Percentiles rank a stretch among this genome's conserved stretches.
These are phyloP conservation scores for Phaedon cochleariae DNA, from an alignment of 2,888 invertebrate genomes.

Conservation along the genomic window DNA sequence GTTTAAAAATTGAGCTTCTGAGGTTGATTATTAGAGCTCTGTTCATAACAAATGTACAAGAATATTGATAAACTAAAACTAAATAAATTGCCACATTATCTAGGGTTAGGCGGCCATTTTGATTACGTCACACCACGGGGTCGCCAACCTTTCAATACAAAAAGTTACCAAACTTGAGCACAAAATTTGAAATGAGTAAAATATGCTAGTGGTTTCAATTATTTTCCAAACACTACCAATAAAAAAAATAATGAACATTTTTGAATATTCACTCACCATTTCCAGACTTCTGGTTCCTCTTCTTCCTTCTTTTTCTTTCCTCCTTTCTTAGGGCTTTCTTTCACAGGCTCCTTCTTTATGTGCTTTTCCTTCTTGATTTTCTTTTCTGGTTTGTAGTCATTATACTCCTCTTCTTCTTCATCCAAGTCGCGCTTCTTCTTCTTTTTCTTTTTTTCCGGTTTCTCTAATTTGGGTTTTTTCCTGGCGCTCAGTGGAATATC, in stretches of 20 bases:
- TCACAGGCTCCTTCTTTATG: slow-evolving; percentile 44
- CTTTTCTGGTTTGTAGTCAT: slow-evolving; percentile 67
- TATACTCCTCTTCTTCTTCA: slow-evolving; percentile 68
- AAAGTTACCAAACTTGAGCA: not conserved
- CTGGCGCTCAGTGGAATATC: slow-evolving; percentile 73
- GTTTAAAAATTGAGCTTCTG: slow-evolving; percentile 15
- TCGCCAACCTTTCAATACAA: not conserved
- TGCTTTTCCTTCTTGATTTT: slow-evolving; percentile 57
- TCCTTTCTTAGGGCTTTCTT: slow-evolving; percentile 67
- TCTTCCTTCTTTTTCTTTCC: slow-evolving; percentile 80
- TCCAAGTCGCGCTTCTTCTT: slow-evolving; percentile 59
- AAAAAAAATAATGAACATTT: not conserved
- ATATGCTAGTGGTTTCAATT: too few relatives aligned
- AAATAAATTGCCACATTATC: not conserved
- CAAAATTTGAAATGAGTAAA: slow-evolving; percentile 8
- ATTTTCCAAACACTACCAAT: too few relatives aligned
- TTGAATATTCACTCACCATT: slow-evolving; percentile 73
- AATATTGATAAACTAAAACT: not conserved
- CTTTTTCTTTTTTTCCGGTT: slow-evolving; percentile 64
- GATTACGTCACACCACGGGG: not conserved
- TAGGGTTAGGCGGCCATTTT: not conserved
- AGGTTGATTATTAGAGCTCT: slow-evolving; percentile 17
- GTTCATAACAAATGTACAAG: slow-evolving; percentile 28
- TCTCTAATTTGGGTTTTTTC: slow-evolving; percentile 73
- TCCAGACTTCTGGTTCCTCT: slow-evolving; percentile 87